phyloP scores from a whole-genome alignment of 2,888 invertebrate genomes.

The Elegia similella region DNA sequence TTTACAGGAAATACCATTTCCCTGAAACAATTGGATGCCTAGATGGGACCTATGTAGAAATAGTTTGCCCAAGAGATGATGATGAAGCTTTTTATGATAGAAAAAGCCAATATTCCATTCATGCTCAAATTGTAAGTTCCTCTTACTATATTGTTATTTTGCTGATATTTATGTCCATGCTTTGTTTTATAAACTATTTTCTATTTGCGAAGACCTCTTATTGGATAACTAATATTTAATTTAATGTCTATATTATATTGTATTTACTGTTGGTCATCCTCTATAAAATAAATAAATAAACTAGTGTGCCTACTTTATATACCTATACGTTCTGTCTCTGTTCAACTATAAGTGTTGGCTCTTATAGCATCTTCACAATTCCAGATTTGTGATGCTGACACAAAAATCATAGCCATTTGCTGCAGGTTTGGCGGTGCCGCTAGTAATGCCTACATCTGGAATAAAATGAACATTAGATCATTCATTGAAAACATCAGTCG shows the following conservation, averaged over 20 bases:
- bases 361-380: too few species aligned
- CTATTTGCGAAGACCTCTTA: too few species aligned
- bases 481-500: constrained; percentile 46
- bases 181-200: too few species aligned
- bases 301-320: too few species aligned
- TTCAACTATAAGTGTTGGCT: too few species aligned
- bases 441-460: constrained; percentile 50
- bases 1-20: constrained; percentile 57
- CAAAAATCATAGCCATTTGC: constrained; percentile 53
- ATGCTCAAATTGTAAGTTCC: constrained; percentile 54
- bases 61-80: constrained; percentile 58
- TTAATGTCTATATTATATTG: too few species aligned
- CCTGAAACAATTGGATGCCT: constrained; percentile 58
- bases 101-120: constrained; percentile 54
- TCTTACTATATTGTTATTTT: background rate
- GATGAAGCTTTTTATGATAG: constrained; percentile 58
- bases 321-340: too few species aligned
- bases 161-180: too few species aligned
- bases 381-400: constrained; percentile 56
- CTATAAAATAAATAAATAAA: too few species aligned
- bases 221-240: too few species aligned
- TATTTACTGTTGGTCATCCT: too few species aligned
- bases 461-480: constrained; percentile 48
- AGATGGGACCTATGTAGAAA: constrained; percentile 53
- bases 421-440: constrained; percentile 55